Conservation (phyloP, 2,797 vertebrate genomes). For the Betta splendens region DNA sequence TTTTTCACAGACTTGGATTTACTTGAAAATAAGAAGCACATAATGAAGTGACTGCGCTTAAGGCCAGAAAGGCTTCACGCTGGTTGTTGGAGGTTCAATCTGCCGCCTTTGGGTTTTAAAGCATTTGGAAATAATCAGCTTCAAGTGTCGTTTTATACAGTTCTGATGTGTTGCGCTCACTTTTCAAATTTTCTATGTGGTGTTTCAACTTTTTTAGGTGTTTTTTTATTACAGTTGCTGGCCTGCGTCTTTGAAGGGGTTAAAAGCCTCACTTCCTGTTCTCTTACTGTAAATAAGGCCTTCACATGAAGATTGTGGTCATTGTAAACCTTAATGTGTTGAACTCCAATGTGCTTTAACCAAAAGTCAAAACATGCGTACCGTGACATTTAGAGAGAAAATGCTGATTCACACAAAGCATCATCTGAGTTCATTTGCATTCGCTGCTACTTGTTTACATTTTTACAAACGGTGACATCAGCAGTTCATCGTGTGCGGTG, state of each 20-base stretch:
- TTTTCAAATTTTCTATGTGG: conserved; percentile 56
- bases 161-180: conserved; percentile 21
- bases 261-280: not conserved
- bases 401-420: conserved; percentile 54
- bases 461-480: conserved; percentile 8
- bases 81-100: conserved; percentile 8
- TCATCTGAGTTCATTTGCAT: not conserved
- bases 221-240: conserved; percentile 32
- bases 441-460: conserved; percentile 22
- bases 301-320: conserved; percentile 31
- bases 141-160: conserved; percentile 52
- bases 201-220: conserved; percentile 47
- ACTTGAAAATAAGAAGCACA: conserved; percentile 72
- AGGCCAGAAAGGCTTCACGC: conserved; percentile 25
- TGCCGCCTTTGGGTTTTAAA: conserved; percentile 54
- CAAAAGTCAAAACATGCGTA: conserved; percentile 64
- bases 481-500: not conserved
- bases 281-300: conserved; percentile 49
- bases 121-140: conserved; percentile 37
- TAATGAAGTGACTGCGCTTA: conserved; percentile 12
- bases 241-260: conserved; percentile 16
- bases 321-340: conserved; percentile 9
- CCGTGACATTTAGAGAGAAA: conserved; percentile 54
- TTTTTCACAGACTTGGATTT: conserved; percentile 51
- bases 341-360: conserved; percentile 44